Base-by-base conservation (phyloP, 2,113 vertebrate genomes). In the Falcunculus frontatus region DNA sequence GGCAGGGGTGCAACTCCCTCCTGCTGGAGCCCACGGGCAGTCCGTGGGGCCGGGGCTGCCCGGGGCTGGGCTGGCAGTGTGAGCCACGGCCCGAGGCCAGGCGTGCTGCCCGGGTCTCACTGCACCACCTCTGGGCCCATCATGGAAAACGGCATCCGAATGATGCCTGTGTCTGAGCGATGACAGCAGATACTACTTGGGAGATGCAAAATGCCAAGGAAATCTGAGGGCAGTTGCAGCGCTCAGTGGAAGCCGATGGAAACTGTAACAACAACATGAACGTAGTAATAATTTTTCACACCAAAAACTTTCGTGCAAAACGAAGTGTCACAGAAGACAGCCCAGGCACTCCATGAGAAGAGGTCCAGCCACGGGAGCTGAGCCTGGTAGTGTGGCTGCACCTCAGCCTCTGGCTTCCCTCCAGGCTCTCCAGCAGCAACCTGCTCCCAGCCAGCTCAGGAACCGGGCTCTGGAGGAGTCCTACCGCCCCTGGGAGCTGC, bases 81-180 rank as follows among this genome's bases (percentile, higher is more conserved):
- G 9, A 32, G 2, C 23, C 9, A 6, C 16, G 11, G n/a, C 32
- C 16, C 0, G 6, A 2, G 26, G 2, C 23, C 8, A 2, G 67
- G 35, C 62, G 9, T 2, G 9, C 55, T 1, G 5, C 17, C 30
- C 10, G 7, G n/a, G 1, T 7, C 18, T 11, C 9, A 0, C 35
- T 0, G 44, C 33, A 0, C 30, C 39, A 1, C 8, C 23, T 5
- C 15, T 1, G 5, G 5, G 8, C 32, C 50, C 68, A 0, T 1
- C 19, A 0, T 0, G 32, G 33, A 9, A 5, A 42, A 2, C 2
- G 0, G 16, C 16, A 1, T 6, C 39, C 35, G 1, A 3, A 1
- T 0, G 22, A 25, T 15, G 23, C 11, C 10, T 1, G 21, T 22
- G 33, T 4, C 21, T 3, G 33, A 11, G 46, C 2, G 55, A 5